Evolutionary conservation across 2,888 invertebrate genomes (phyloP), one percentile per base, ranked within the genome.

Genomic region (Hypsopygia costalis): DNA sequence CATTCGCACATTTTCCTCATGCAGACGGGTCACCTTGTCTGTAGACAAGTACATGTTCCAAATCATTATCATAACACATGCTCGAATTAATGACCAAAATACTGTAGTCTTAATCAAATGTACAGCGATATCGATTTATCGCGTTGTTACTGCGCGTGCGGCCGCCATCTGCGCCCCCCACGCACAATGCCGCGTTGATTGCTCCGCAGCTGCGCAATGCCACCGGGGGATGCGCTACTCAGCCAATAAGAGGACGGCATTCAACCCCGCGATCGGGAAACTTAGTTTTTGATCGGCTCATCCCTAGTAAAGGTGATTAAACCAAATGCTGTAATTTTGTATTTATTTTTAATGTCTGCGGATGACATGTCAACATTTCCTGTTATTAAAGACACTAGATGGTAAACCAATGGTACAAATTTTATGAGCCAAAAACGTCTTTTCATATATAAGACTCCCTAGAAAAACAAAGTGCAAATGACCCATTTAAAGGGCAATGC

Each of bases 161-260:
- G 59, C 47, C 62, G 71, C 75, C 86, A 86, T 86, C 83, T 86
- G 87, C 86, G 72, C 73, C 81, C 81, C 85, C 83, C 86, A 79
- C 82, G 77, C 82, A 81, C 70, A 69, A 72, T 58, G 66, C 69
- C 58, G 57, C 61, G 77, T 77, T 76, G 81, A 81, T 77, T 76
- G 69, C 61, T 61, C 58, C 58, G 79, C 86, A 86, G 86, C 86
- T 86, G 86, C 81, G 34, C 44, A 32, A 12, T 12, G 39, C 43
- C 45, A 44, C 49, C 49, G 43, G 58, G 73, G 73, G 74, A 73
- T 73, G 69, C 61, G 58, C 60, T 42, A 34, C 43, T 44, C 16
- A 4, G 16, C 51, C 58, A 57, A 60, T 60, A 52, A 57, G 45
- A 56, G 47, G 46, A 48, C 55, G 40, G 46, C 37, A 34, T 28